Evolutionary conservation across 2,113 vertebrate genomes (phyloP), one percentile per base, ranked within the genome.

Genomic region (Loxodonta africana): DNA sequence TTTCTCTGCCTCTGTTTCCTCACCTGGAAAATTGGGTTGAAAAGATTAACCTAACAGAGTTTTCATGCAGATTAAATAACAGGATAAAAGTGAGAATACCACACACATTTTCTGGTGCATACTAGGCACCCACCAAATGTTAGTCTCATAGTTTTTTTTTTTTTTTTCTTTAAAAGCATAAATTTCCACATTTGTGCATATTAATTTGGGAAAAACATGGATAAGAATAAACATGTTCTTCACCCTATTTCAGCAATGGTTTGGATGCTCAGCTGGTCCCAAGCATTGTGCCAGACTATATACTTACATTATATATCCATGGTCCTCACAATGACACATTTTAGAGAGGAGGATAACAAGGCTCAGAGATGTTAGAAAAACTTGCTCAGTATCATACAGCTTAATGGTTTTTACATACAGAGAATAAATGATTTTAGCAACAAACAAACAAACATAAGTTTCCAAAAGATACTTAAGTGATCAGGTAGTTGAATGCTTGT

Each of bases 21-120:
- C 60, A 8, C 44, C 51, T 90, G 69, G 63, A 78, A 88, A 85
- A 81, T 30, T 65, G 69, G 44, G 63, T 63, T 87, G 48, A 82
- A 84, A 96, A 96, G 82, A 84, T 84, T 93, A 37, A 17, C 23
- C 62, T 90, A 80, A 53, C 83, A 86, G 41, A 46, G 83, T 7
- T 94, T 80, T 80, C 44, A n/a, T 86, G 83, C 84, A 33, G 30
- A 12, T 88, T 21, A 82, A 93, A 69, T 71, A 57, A 60, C 96
- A 89, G 48, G 89, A 2, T 73, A 12, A 51, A 93, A 90, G 86
- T 71, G 25, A 96, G 76, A 94, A 26, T 78, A 69, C 26, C 33
- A 28, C 41, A n/a, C 0, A 3, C 33, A 33, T 73, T 62, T 5
- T 20, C 86, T 81, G 76, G 48, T 21, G 17, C 10, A 5, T 65